A percentile compares a stretch with the other conserved stretches of the same genome.
phyloP scores from a whole-genome alignment of 2,113 vertebrate genomes.

The Nycticryphes semicollaris region DNA sequence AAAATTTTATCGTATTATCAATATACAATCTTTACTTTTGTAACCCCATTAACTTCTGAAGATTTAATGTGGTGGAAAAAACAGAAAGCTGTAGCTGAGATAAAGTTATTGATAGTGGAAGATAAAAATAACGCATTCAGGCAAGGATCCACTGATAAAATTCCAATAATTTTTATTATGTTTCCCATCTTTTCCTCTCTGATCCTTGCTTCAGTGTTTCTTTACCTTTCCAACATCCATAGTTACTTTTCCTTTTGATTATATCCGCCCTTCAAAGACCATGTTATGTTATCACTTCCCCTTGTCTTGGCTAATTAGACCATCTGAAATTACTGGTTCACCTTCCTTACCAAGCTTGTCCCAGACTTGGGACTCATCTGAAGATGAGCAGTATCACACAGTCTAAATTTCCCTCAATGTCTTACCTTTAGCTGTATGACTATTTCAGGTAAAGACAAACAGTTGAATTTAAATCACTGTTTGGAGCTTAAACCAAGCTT shows the following conservation, averaged over 20 bases:
- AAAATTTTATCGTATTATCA: background rate
- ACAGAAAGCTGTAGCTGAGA: background rate
- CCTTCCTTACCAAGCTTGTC: background rate
- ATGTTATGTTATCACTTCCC: background rate
- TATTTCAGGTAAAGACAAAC: background rate
- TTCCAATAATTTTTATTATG: no score
- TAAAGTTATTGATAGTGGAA: background rate
- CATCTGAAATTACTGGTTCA: background rate
- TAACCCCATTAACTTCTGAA: background rate
- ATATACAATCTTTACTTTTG: background rate
- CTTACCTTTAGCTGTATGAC: background rate
- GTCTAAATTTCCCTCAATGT: background rate
- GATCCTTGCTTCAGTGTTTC: background rate
- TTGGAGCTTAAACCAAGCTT: background rate
- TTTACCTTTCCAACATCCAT: background rate
- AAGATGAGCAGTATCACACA: background rate
- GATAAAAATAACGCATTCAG: background rate
- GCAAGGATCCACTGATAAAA: background rate
- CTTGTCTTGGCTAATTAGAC: background rate
- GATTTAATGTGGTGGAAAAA: background rate
- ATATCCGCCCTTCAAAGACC: background rate
- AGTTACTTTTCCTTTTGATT: background rate
- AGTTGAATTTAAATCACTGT: background rate
- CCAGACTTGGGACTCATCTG: no score
- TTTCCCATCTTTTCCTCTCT: background rate